phyloP scores from a whole-genome alignment of 2,113 vertebrate species.

The Pseudorasbora parva region DNA sequence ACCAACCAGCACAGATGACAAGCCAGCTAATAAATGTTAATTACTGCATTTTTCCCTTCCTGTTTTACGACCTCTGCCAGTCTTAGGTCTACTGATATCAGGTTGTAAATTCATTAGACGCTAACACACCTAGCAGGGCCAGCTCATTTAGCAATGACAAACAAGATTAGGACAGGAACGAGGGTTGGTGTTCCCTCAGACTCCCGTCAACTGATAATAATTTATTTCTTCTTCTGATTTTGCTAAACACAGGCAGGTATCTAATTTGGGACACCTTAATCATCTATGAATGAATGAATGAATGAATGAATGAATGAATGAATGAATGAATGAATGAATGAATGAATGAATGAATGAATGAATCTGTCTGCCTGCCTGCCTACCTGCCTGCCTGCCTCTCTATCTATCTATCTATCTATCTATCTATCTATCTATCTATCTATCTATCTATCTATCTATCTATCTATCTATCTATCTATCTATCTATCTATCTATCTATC shows the following conservation, averaged over 20 bases:
- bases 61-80: slow-evolving; percentile 72
- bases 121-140: slow-evolving; percentile 75
- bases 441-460: too few relatives aligned
- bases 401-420: too few relatives aligned
- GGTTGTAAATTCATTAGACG: slow-evolving; percentile 82
- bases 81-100: slow-evolving; percentile 73
- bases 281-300: too few relatives aligned
- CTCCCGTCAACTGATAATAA: slow-evolving; percentile 49
- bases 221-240: neutral
- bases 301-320: too few relatives aligned
- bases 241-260: neutral
- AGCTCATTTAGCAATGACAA: slow-evolving; percentile 78
- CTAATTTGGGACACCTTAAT: slow-evolving; percentile 1
- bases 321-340: too few relatives aligned
- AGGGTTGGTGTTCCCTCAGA: slow-evolving; percentile 61
- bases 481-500: too few relatives aligned
- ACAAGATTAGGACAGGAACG: slow-evolving; percentile 74
- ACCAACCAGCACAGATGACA: slow-evolving; percentile 54
- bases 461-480: too few relatives aligned
- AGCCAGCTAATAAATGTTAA: slow-evolving; percentile 75
- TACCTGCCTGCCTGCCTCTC: too few relatives aligned
- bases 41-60: slow-evolving; percentile 64
- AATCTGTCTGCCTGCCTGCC: too few relatives aligned
- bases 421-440: too few relatives aligned
- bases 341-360: too few relatives aligned